Percentiles rank a stretch among this genome's conserved stretches.
Evolutionary conservation across 2,888 invertebrate species (phyloP).

Genomic region (Oxyteleia sp.): DNA sequence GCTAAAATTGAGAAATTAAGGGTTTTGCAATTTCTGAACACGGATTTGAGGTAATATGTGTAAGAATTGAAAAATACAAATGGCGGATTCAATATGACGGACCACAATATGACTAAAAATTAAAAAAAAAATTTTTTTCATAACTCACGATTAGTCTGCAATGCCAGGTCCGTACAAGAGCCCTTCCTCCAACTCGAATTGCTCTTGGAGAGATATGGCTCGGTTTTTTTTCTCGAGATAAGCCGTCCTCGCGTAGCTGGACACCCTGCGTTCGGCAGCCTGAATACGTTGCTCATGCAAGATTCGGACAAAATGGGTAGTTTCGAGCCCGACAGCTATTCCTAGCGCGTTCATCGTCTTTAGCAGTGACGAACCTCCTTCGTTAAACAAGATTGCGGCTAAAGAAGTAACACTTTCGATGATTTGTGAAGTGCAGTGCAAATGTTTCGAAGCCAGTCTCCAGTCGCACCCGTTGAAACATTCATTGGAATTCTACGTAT

Average conservation of each 20-base stretch:
- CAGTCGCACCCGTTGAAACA: neutral
- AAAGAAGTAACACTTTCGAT: neutral
- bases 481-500: neutral
- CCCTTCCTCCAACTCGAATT: slow-evolving; percentile 12
- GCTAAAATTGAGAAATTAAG: slow-evolving; percentile 32
- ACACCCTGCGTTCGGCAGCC: slow-evolving; percentile 15
- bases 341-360: slow-evolving; percentile 12
- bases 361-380: slow-evolving; percentile 21
- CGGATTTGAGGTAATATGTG: slow-evolving; percentile 2
- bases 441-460: slow-evolving; percentile 9
- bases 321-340: slow-evolving; percentile 17
- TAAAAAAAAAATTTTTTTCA: slow-evolving; percentile 27
- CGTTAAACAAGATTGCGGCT: slow-evolving; percentile 19
- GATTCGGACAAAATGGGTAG: neutral
- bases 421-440: neutral
- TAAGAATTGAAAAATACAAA: slow-evolving; percentile 27
- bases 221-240: neutral
- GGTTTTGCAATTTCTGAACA: slow-evolving; percentile 17
- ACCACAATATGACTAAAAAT: slow-evolving; percentile 17
- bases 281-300: slow-evolving; percentile 13
- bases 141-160: slow-evolving; percentile 19
- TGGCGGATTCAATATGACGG: slow-evolving; percentile 23
- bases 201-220: slow-evolving; percentile 6
- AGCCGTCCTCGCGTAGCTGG: slow-evolving; percentile 7
- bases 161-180: neutral